phyloP scores from a whole-genome alignment of 2,888 invertebrate species.

The Mesorhabditis spiculigera region DNA sequence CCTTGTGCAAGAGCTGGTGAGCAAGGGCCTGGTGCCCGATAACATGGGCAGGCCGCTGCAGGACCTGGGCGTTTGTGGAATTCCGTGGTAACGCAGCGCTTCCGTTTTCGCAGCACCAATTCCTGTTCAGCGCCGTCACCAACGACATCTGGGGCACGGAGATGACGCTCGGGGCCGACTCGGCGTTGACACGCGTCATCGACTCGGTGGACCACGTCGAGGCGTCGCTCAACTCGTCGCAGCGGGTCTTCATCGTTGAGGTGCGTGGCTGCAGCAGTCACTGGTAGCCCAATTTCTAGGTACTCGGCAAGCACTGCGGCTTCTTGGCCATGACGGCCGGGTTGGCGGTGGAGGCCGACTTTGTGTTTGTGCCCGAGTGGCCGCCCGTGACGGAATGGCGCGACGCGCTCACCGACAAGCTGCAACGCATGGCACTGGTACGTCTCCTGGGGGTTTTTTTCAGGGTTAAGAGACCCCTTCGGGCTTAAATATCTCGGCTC shows the following conservation, averaged over 20 bases:
- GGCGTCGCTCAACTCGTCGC: constrained; percentile 92
- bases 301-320: constrained; percentile 99
- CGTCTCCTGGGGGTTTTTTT: too few relatives aligned
- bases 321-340: constrained; percentile 92
- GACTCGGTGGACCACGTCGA: constrained; percentile 96
- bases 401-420: constrained; percentile 83
- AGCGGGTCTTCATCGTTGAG: constrained; percentile 96
- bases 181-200: constrained; percentile 90
- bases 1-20: not conserved
- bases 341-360: constrained; percentile 89
- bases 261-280: not conserved
- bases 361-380: constrained; percentile 93
- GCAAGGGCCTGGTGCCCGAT: too few relatives aligned
- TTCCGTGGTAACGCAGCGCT: too few relatives aligned
- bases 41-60: too few relatives aligned
- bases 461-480: too few relatives aligned
- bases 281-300: constrained; percentile 58
- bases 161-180: constrained; percentile 96
- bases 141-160: constrained; percentile 96
- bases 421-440: constrained; percentile 59
- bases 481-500: too few relatives aligned
- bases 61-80: too few relatives aligned
- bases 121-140: constrained; percentile 24
- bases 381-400: constrained; percentile 87
- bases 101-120: too few relatives aligned